Conservation (phyloP, 35 echinoderm and acorn worm genomes). For the Strongylocentrotus purpuratus region DNA sequence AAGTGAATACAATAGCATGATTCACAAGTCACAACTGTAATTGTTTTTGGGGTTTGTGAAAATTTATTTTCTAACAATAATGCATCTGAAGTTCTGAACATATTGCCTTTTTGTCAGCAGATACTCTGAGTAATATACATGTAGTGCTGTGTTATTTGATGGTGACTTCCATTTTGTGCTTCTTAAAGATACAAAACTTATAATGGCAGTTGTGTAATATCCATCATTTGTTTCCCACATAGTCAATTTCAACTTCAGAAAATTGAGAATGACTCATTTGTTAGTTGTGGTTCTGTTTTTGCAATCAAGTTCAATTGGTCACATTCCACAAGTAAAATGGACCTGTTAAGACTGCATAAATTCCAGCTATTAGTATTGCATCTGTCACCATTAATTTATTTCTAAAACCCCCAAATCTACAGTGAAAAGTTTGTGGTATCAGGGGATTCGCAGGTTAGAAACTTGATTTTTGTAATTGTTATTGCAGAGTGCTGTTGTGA, state of each 20-base stretch:
- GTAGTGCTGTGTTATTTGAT: no score
- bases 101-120: no score
- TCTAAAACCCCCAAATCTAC: not conserved
- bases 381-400: not conserved
- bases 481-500: not conserved
- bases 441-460: not conserved
- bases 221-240: not conserved
- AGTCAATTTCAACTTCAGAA: not conserved
- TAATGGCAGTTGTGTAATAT: not conserved
- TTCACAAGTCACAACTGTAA: no score
- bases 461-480: not conserved
- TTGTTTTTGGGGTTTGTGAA: no score
- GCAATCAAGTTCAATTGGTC: not conserved
- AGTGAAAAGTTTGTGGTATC: not conserved
- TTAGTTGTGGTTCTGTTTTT: not conserved
- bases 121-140: no score
- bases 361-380: not conserved
- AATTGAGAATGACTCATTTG: slow-evolving; percentile 14
- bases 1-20: no score
- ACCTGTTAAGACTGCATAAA: not conserved
- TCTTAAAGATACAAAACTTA: no score
- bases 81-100: no score
- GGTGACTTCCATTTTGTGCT: no score
- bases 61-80: no score
- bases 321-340: slow-evolving; percentile 6